Evolutionary conservation across 2,888 invertebrate species (phyloP), one percentile per base, ranked within the genome.

Genomic region (Heterodera filipjevi): DNA sequence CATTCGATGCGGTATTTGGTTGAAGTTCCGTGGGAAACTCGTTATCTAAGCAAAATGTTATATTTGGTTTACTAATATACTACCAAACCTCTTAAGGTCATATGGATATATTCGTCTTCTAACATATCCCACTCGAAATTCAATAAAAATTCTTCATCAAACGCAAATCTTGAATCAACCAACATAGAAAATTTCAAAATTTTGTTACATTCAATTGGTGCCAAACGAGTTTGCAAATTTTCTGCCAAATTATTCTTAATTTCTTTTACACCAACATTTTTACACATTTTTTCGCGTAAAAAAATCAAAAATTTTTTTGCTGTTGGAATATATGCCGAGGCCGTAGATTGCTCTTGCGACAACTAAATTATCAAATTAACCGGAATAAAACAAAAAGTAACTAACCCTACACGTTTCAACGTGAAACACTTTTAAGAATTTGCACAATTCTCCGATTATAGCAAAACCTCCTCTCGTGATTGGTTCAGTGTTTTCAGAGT

Each of bases 401-500:
- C 33, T 19, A 6, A 73, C 73, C 19, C 73, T 33, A n/a, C 73
- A 73, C 16, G 73, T 73, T 53, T 73, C 73, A 22, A 73, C 59
- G 22, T 73, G 73, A 39, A 73, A 73, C 6, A 73, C 22, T 71
- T 5, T 71, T 73, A 22, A 73, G 73, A 66, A 73, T 33, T 66
- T 44, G 66, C 73, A 73, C 22, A 73, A 39, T 53, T 73, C 73
- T 14, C 59, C 59, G 5, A 73, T 73, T 12, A 71, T 73, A 22
- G n/a, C 73, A 73, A 73, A 73, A 73, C 71, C 72, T 5, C 71
- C 73, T 53, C 59, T 71, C 5, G 5, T 70, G 46, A 73, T 16
- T 22, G 19, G 73, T 22, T 39, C 33, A 32, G n/a, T 16, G 22
- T 44, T 53, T 39, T 39, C 39, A 19, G 73, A 16, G 19, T 71